Evolutionary conservation across 2,888 invertebrate species (phyloP).

Genomic region (Volucella zonaria): DNA sequence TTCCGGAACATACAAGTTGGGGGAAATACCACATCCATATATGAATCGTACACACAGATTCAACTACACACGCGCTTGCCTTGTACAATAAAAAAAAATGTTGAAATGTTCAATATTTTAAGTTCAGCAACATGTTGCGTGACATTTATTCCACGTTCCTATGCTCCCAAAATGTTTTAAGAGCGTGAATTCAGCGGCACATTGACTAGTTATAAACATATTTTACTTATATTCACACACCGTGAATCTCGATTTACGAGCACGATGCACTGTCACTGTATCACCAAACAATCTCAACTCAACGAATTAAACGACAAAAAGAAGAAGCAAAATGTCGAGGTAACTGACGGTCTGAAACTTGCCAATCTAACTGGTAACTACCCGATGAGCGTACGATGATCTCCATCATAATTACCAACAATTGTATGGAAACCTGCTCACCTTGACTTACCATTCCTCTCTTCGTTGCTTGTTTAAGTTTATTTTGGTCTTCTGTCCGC

Average conservation of each 20-base stretch:
- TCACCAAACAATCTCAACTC: not conserved
- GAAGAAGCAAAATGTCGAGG: not conserved
- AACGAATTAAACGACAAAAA: slow-evolving; percentile 15
- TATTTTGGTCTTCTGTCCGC: slow-evolving; percentile 40
- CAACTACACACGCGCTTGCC: not conserved
- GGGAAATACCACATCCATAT: not conserved
- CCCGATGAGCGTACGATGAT: slow-evolving; percentile 69
- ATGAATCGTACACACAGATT: not conserved
- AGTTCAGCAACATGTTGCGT: slow-evolving; percentile 29
- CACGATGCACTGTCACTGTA: not conserved
- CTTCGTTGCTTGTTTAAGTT: slow-evolving; percentile 48
- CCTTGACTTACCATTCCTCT: slow-evolving; percentile 65
- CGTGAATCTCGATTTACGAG: too few relatives aligned
- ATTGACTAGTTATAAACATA: slow-evolving; percentile 12
- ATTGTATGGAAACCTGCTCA: slow-evolving; percentile 66
- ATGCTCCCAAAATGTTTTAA: not conserved
- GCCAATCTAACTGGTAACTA: slow-evolving; percentile 52
- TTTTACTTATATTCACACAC: not conserved
- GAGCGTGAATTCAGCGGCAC: slow-evolving; percentile 39
- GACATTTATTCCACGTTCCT: slow-evolving; percentile 1
- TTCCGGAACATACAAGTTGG: slow-evolving; percentile 34
- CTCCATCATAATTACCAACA: slow-evolving; percentile 65
- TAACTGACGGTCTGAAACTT: slow-evolving; percentile 29
- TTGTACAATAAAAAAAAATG: slow-evolving; percentile 18
- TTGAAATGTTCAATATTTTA: slow-evolving; percentile 5